A percentile compares a stretch with the other conserved stretches of the same genome.
phyloP scores from a whole-genome alignment of 2,888 invertebrate genomes.

The Spilosoma lubricipeda region DNA sequence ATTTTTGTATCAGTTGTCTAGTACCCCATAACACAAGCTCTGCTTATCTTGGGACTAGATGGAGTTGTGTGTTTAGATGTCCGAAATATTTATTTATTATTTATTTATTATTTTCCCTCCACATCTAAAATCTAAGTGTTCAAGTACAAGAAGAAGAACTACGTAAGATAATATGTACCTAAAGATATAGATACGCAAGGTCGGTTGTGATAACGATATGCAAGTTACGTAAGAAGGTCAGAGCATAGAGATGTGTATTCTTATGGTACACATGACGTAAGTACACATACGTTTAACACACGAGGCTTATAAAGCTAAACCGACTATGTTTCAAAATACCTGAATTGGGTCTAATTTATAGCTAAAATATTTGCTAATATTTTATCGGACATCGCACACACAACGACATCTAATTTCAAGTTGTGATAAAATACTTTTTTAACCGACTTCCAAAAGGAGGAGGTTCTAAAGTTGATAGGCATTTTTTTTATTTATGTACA shows the following conservation, averaged over 20 bases:
- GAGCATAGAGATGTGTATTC: slow-evolving; percentile 4
- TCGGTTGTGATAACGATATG: slow-evolving; percentile 5
- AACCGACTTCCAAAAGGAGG: no score
- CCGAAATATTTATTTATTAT: no score
- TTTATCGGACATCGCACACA: neutral
- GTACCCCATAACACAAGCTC: no score
- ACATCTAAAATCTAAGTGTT: neutral
- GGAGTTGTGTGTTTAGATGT: no score
- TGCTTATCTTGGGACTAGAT: no score
- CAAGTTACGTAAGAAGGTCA: neutral
- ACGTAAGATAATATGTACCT: neutral
- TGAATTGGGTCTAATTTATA: neutral
- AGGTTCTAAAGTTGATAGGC: no score
- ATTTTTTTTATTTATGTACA: no score
- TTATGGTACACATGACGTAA: neutral
- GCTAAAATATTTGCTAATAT: neutral
- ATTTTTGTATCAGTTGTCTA: no score
- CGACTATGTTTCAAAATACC: neutral
- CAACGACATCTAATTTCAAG: no score
- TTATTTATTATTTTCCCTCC: no score
- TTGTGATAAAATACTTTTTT: no score
- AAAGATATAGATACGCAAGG: neutral
- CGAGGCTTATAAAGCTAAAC: neutral
- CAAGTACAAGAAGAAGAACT: neutral
- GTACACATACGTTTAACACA: neutral